Percentiles rank a stretch among this genome's conserved stretches.
These are phyloP conservation scores for Gymnoscelis rufifasciata DNA, from an alignment of 2,888 invertebrate species.

Conservation along the genomic window DNA sequence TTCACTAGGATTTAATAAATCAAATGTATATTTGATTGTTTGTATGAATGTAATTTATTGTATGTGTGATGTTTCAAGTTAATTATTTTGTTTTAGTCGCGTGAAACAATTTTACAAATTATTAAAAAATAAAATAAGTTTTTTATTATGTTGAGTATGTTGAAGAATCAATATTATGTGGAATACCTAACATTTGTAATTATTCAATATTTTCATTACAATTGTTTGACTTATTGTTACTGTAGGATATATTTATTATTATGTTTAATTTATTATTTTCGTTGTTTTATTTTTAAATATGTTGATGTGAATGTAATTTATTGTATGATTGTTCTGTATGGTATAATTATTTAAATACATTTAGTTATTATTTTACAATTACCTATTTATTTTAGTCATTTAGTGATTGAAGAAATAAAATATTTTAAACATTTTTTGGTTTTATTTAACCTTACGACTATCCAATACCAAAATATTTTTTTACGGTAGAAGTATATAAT, in stretches of 20 bases:
- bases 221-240: background rate
- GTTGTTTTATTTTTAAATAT: background rate
- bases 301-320: constrained; percentile 1
- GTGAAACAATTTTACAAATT: too few relatives aligned
- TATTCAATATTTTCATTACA: too few relatives aligned
- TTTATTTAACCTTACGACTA: background rate
- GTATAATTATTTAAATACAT: background rate
- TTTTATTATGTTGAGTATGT: too few relatives aligned
- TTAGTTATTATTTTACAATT: background rate
- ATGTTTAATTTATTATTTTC: too few relatives aligned
- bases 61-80: too few relatives aligned
- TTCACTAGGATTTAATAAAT: too few relatives aligned
- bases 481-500: too few relatives aligned
- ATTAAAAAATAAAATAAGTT: too few relatives aligned
- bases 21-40: background rate
- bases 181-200: too few relatives aligned
- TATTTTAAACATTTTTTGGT: background rate
- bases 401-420: constrained; percentile 1
- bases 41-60: constrained; percentile 23
- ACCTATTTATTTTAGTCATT: background rate
- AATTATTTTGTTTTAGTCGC: background rate
- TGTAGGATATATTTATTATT: background rate
- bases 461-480: too few relatives aligned
- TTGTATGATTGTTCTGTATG: background rate
- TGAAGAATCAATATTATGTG: too few relatives aligned